Conservation (phyloP, 2,113 vertebrate genomes). For the Takifugu bimaculatus region DNA sequence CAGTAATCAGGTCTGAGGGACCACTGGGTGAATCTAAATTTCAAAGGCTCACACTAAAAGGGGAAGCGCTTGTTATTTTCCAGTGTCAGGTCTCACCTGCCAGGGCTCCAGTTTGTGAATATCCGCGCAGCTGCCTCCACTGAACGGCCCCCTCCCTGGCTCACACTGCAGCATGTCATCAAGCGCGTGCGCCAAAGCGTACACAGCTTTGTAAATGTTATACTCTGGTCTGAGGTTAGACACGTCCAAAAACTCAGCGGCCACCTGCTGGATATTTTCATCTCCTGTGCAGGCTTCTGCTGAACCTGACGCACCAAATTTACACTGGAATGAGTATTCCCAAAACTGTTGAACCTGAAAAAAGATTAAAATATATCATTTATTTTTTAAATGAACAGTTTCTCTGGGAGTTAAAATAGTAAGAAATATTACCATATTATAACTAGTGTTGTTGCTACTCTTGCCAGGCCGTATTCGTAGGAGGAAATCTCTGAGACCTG, state of each 20-base stretch:
- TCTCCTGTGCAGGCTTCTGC: slow-evolving; percentile 1
- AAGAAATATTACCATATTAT: slow-evolving; percentile 29
- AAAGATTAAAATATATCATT: not conserved
- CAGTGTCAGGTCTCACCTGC: too few species aligned
- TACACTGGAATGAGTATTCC: slow-evolving; percentile 59
- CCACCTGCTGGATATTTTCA: slow-evolving; percentile 44
- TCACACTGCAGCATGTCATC: too few species aligned
- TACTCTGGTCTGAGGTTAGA: too few species aligned
- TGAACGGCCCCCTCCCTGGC: too few species aligned
- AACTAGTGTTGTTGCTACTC: slow-evolving; percentile 13
- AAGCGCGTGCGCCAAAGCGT: too few species aligned
- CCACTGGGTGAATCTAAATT: too few species aligned
- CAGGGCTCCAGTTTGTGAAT: too few species aligned
- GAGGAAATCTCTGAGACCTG: too few species aligned
- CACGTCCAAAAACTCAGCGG: slow-evolving; percentile 50
- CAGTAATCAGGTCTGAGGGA: slow-evolving; percentile 25
- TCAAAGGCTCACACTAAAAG: too few species aligned
- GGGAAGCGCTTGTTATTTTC: too few species aligned
- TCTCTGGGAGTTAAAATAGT: not conserved
- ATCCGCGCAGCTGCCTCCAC: too few species aligned
- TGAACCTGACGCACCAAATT: slow-evolving; percentile 25
- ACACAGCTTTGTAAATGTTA: too few species aligned
- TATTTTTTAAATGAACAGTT: not conserved
- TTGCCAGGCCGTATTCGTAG: slow-evolving; percentile 14
- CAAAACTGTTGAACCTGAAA: slow-evolving; percentile 56